Evolutionary conservation across 2,888 invertebrate species (phyloP).

Genomic region (Phytoseiulus persimilis): DNA sequence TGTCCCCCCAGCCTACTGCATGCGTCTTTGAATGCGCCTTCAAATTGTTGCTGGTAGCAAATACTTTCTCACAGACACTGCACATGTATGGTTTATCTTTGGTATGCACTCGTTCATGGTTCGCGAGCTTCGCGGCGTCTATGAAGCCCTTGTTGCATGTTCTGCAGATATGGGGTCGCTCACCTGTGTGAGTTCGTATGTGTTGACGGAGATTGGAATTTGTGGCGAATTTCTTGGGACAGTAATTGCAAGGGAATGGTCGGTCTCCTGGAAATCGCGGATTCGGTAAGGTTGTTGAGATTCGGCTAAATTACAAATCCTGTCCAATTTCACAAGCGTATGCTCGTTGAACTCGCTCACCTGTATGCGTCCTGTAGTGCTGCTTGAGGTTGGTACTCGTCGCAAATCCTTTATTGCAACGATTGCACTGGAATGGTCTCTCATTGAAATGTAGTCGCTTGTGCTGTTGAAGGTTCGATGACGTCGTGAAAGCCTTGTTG

Average conservation of each 20-base stretch:
- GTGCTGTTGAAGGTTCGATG: constrained; percentile 23
- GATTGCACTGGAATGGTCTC: constrained; percentile 28
- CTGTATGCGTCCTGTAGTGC: constrained; percentile 21
- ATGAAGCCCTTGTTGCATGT: constrained; percentile 13
- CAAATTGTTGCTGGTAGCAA: constrained; percentile 18
- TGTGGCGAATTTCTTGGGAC: constrained; percentile 10
- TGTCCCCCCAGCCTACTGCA: not conserved
- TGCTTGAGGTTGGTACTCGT: constrained; percentile 16
- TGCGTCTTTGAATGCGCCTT: constrained; percentile 18
- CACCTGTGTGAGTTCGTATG: constrained; percentile 37
- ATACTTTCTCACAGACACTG: constrained; percentile 6
- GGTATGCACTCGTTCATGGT: constrained; percentile 22
- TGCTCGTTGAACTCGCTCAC: not conserved
- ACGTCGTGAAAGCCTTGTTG: constrained; percentile 26
- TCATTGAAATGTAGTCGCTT: constrained; percentile 35
- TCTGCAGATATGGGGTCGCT: constrained; percentile 26
- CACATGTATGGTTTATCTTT: constrained; percentile 23
- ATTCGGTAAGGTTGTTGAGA: too few species aligned
- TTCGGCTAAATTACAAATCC: too few species aligned
- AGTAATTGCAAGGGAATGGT: constrained; percentile 22
- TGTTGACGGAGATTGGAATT: constrained; percentile 31
- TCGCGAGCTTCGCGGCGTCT: constrained; percentile 14
- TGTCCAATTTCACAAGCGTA: too few species aligned
- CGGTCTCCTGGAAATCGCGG: constrained; percentile 12
- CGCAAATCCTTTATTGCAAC: constrained; percentile 27